Base-by-base conservation (phyloP, 1,140 invertebrate species). In the Epicauta chinensis region DNA sequence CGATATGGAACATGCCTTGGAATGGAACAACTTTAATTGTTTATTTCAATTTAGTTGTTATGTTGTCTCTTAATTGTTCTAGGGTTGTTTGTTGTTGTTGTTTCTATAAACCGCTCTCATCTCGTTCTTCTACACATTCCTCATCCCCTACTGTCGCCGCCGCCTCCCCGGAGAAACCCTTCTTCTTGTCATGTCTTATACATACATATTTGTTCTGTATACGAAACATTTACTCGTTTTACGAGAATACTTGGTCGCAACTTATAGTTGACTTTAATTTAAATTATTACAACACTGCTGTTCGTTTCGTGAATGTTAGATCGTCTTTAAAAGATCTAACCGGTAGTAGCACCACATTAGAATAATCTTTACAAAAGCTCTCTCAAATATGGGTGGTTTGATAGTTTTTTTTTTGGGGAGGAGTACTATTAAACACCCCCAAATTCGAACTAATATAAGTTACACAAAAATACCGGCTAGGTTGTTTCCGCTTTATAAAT, bases 1-100 rank as follows among this genome's bases (percentile, higher is more conserved):
- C 23, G 30, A 49, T 23, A 23, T 23, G 23, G 23, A 23, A 23
- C 23, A 23, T 23, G 23, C 23, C 23, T 23, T 48, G 53, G 41
- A 60, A 58, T 58, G 55, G 52, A 58, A 60, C 58, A 58, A 58
- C 55, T 58, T 58, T 62, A 64, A 64, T 64, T 64, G 62, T 62
- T 64, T 62, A 64, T 62, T 64, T 64, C 62, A 64, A 64, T 64
- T 64, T 64, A 47, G 47, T 44, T 31, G 44, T 23, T 23, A 23
- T 23, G 23, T 51, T 53, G 57, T 59, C 56, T 56, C 54, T 59
- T 64, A 64, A 64, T 64, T 60, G 62, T 62, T 60, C 50, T 59
- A 52, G 51, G 54, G 54, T 54, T 54, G 52, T 51, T 59, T 59
- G 51, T 56, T 23, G 23, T 59, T 59, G 51, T 56, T 23, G 23